These are phyloP conservation scores for Lycaon pictus DNA, from an alignment of 2,113 vertebrate species.

Conservation along the genomic window DNA sequence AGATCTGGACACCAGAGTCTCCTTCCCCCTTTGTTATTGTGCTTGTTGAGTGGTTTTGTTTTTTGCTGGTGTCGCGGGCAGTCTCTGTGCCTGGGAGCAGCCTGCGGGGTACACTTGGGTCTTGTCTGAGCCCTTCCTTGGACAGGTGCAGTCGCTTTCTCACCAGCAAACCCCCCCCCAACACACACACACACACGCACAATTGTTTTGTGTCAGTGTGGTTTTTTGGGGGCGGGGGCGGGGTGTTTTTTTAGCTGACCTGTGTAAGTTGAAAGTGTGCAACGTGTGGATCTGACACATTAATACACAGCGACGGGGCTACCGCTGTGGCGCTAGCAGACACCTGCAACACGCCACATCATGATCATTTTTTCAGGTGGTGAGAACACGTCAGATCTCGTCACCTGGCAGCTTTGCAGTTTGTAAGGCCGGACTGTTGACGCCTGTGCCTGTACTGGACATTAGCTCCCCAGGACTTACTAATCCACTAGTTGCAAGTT, in stretches of 20 bases:
- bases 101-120: background rate
- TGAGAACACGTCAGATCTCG: background rate
- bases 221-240: background rate
- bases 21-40: background rate
- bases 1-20: background rate
- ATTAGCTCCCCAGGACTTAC: background rate
- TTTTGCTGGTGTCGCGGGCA: background rate
- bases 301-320: background rate
- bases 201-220: background rate
- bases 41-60: background rate
- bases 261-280: background rate
- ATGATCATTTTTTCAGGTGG: background rate
- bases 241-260: background rate
- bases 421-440: background rate
- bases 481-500: no score
- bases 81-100: background rate
- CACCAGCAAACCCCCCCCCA: background rate
- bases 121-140: background rate
- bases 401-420: background rate
- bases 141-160: background rate
- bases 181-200: no score
- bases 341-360: background rate
- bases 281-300: background rate
- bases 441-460: background rate
- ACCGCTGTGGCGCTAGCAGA: background rate